Evolutionary conservation across 1,140 invertebrate species (phyloP).

Genomic region (Lasioglossum baleicum): DNA sequence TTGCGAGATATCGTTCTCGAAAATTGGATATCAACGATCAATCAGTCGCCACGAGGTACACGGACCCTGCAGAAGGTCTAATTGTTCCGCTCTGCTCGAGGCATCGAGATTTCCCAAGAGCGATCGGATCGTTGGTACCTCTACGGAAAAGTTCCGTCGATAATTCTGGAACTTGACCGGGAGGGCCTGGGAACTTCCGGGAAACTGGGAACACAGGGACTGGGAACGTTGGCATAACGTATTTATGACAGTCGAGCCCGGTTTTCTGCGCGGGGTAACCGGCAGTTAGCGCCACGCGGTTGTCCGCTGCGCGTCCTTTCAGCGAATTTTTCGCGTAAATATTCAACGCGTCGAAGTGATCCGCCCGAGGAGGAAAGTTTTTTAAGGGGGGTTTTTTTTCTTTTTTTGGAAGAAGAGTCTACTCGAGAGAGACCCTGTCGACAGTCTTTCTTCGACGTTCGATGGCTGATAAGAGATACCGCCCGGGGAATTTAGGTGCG

Average conservation of each 20-base stretch:
- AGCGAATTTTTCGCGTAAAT: slow-evolving; percentile 10
- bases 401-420: too few species aligned
- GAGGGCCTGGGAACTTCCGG: background rate
- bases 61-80: slow-evolving; percentile 22
- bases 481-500: too few species aligned
- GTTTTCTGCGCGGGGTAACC: background rate
- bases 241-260: slow-evolving; percentile 44
- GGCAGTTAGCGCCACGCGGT: background rate
- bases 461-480: too few species aligned
- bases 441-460: too few species aligned
- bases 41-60: background rate
- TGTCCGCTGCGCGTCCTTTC: background rate
- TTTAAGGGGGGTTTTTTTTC: background rate
- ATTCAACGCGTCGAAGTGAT: background rate
- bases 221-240: slow-evolving; percentile 24
- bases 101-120: slow-evolving; percentile 55
- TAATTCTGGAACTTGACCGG: slow-evolving; percentile 45
- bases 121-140: slow-evolving; percentile 40
- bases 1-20: too few species aligned
- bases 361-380: background rate
- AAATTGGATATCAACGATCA: background rate
- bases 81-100: slow-evolving; percentile 48
- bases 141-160: slow-evolving; percentile 43
- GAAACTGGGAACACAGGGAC: slow-evolving; percentile 18
- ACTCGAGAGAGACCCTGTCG: too few species aligned